Evolutionary conservation across 2,113 vertebrate genomes (phyloP).

Genomic region (Plecturocebus donacophilus): DNA sequence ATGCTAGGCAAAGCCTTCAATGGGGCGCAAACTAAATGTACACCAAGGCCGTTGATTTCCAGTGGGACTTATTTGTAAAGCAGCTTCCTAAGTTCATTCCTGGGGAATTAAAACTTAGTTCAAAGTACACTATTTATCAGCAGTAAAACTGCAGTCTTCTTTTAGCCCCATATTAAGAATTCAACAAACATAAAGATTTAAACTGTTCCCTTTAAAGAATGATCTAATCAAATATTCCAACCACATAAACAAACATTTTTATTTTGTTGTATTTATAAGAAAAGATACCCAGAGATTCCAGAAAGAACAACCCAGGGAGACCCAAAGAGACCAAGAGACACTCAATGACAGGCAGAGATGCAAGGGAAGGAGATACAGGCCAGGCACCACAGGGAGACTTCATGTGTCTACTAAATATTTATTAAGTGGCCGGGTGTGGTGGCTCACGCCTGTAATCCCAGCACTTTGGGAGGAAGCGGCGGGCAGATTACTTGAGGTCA

Average conservation of each 20-base stretch:
- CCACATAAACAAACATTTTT: neutral
- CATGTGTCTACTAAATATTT: rapidly evolving
- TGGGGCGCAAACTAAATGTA: neutral
- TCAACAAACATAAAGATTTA: neutral
- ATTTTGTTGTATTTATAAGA: neutral
- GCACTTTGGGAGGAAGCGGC: no score
- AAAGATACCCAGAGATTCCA: neutral
- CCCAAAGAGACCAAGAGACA: neutral
- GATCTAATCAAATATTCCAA: neutral
- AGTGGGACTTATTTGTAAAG: neutral
- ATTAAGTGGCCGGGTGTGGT: neutral
- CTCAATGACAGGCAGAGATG: neutral
- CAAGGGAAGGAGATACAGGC: no score
- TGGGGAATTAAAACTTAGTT: neutral
- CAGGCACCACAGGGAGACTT: rapidly evolving
- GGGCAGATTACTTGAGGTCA: no score
- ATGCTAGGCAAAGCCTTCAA: neutral
- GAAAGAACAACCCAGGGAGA: neutral
- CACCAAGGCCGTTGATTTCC: neutral
- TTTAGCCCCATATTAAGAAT: neutral
- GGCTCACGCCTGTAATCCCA: no score
- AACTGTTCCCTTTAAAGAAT: conserved; percentile 16
- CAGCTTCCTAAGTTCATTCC: neutral
- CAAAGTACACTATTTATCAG: neutral
- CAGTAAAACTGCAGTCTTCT: neutral